Percentiles rank a stretch among this genome's conserved stretches.
phyloP scores from a whole-genome alignment of 2,113 vertebrate genomes.

The Prinia subflava region DNA sequence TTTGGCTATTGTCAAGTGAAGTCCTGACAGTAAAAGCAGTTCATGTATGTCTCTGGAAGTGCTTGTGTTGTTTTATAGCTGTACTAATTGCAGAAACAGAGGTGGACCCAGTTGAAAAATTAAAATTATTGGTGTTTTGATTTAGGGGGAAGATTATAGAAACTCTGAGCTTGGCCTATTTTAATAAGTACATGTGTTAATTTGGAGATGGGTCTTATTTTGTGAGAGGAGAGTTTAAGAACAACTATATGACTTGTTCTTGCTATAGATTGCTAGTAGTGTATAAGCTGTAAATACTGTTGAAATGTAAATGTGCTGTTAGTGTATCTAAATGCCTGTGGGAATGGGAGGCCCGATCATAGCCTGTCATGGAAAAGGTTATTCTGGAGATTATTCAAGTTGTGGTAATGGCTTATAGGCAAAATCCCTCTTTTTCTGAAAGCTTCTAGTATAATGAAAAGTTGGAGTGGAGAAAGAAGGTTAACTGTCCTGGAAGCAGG shows the following conservation, averaged over 20 bases:
- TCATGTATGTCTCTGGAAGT: not conserved
- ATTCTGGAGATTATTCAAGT: not conserved
- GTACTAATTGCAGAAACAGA: not conserved
- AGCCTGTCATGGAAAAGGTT: not conserved
- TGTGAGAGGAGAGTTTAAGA: not conserved
- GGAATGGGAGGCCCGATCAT: not conserved
- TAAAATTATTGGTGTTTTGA: not conserved
- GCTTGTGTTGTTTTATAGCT: slow-evolving; percentile 14
- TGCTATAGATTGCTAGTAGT: not conserved
- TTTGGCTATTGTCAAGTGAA: slow-evolving; percentile 33
- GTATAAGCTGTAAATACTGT: not conserved
- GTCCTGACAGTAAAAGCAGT: slow-evolving; percentile 20
- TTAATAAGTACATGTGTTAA: not conserved
- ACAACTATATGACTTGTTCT: not conserved
- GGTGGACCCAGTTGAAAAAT: not conserved
- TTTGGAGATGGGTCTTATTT: not conserved
- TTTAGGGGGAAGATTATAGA: not conserved
- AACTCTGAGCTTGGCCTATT: not conserved
- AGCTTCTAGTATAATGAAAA: not conserved
- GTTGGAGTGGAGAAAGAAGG: not conserved
- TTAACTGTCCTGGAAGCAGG: not conserved
- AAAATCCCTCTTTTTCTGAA: slow-evolving; percentile 3
- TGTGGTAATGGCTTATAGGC: not conserved
- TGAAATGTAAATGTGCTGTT: not conserved
- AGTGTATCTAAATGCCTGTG: not conserved